Evolutionary conservation across 2,113 vertebrate genomes (phyloP).

Genomic region (Callipepla squamata): DNA sequence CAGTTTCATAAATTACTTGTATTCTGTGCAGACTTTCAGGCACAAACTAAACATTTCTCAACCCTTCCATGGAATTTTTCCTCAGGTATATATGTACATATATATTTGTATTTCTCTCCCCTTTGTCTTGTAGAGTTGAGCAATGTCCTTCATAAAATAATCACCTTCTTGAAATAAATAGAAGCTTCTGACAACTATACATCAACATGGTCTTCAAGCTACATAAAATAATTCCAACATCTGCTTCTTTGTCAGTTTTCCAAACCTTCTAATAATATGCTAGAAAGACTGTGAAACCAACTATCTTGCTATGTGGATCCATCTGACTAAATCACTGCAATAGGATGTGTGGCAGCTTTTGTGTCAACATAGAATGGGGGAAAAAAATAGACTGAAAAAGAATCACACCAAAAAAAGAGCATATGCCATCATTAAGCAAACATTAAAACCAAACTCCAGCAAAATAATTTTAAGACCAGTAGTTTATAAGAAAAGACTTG

Average conservation of each 20-base stretch:
- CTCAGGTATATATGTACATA: neutral
- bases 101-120: neutral
- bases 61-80: neutral
- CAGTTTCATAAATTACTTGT: conserved; percentile 13
- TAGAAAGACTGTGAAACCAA: conserved; percentile 41
- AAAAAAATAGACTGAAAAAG: neutral
- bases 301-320: conserved; percentile 32
- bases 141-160: conserved; percentile 45
- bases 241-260: conserved; percentile 76
- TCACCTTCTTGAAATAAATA: conserved; percentile 40
- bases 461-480: neutral
- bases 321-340: conserved; percentile 20
- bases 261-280: conserved; percentile 67
- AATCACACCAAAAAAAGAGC: neutral
- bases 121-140: neutral
- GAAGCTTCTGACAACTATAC: conserved; percentile 61
- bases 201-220: conserved; percentile 57
- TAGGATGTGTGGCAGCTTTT: conserved; percentile 37
- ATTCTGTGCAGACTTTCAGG: conserved; percentile 21
- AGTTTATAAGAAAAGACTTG: conserved; percentile 13
- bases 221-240: conserved; percentile 70
- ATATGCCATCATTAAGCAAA: conserved; percentile 33
- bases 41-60: conserved; percentile 23
- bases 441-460: conserved; percentile 33
- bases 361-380: conserved; percentile 12